A percentile compares a stretch with the other conserved stretches of the same genome.
phyloP scores from a whole-genome alignment of 2,113 vertebrate species.

The Corythoichthys intestinalis region DNA sequence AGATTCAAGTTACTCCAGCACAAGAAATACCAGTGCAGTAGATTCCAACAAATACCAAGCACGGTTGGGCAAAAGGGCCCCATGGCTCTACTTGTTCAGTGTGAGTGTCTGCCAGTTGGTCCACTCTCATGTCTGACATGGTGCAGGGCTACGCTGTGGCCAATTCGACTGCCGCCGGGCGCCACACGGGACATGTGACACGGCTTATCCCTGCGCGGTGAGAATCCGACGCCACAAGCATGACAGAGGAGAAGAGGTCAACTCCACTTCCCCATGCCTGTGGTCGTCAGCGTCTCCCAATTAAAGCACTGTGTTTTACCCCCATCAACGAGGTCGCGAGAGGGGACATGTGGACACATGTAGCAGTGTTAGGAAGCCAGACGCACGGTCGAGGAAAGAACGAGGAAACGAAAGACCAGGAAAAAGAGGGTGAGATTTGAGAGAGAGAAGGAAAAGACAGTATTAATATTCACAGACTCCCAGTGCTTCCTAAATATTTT shows the following conservation, averaged over 20 bases:
- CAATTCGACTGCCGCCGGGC: slow-evolving; percentile 37
- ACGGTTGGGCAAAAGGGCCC: slow-evolving; percentile 5
- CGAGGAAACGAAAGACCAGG: slow-evolving; percentile 32
- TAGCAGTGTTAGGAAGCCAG: slow-evolving; percentile 10
- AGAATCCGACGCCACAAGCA: slow-evolving; percentile 19
- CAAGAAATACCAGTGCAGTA: slow-evolving; percentile 1
- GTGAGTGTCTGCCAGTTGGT: slow-evolving; percentile 23
- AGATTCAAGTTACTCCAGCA: background rate
- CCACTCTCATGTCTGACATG: slow-evolving; percentile 39
- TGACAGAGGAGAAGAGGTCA: slow-evolving; percentile 45
- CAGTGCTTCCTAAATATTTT: slow-evolving; percentile 80
- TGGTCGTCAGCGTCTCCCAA: slow-evolving; percentile 39
- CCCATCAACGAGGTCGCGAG: slow-evolving; percentile 61
- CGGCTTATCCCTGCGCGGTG: slow-evolving; percentile 26
- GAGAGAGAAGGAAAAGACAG: slow-evolving; percentile 67
- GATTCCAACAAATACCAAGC: background rate
- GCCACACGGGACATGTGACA: slow-evolving; percentile 38
- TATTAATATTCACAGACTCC: slow-evolving; percentile 79
- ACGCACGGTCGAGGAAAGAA: slow-evolving; percentile 23
- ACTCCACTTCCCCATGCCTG: slow-evolving; percentile 35
- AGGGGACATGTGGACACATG: slow-evolving; percentile 20
- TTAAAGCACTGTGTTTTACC: slow-evolving; percentile 53
- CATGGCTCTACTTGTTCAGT: slow-evolving; percentile 15
- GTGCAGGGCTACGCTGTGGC: slow-evolving; percentile 16
- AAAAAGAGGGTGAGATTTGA: slow-evolving; percentile 60